Base-by-base conservation (phyloP, 2,888 invertebrate species). In the Abrostola triplasia region DNA sequence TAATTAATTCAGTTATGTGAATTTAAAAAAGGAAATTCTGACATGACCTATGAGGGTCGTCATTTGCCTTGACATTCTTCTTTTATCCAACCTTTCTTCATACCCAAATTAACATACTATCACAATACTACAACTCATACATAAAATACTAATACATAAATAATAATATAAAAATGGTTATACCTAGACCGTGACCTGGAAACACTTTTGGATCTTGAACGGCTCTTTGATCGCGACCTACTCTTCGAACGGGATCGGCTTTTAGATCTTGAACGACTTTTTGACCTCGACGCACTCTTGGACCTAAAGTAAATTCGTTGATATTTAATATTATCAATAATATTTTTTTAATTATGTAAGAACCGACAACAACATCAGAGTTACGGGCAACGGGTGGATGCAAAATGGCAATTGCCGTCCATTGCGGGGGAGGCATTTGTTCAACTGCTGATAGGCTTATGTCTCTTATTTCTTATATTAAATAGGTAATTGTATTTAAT, bases 181-280 rank as follows among this genome's bases (percentile, higher is more conserved):
- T 80, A 93, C 73, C 88, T 83, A 1, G 95, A 93, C 41, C 90
- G 84, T 37, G 94, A 83, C 52, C 84, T 73, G 5, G 83, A 84
- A 9, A 61, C 77, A 54, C 79, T 73, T 59, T 77, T 76, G 0
- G 71, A 72, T 41, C 73, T 53, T 0, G 71, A 72, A 47, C 44
- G 44, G 44, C 44, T 47, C 24, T 66, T 68, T 7, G 86, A 87
- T 5, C 85, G 79, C 5, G 82, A 84, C 4, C 80, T 57, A 41
- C 82, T 79, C 70, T 77, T 79, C 0, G 67, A 91, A 74, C 64
- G 53, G 4, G 80, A 81, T 8, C 69, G 59, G 38, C 81, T 79
- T 71, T 88, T 80, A 13, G 87, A 84, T 70, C 86, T 77, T 0
- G 90, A 90, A 10, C 88, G 84, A 37, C 92, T 92, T 70, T 89